Evolutionary conservation across 2,113 vertebrate species (phyloP).

Genomic region (Gulo gulo): DNA sequence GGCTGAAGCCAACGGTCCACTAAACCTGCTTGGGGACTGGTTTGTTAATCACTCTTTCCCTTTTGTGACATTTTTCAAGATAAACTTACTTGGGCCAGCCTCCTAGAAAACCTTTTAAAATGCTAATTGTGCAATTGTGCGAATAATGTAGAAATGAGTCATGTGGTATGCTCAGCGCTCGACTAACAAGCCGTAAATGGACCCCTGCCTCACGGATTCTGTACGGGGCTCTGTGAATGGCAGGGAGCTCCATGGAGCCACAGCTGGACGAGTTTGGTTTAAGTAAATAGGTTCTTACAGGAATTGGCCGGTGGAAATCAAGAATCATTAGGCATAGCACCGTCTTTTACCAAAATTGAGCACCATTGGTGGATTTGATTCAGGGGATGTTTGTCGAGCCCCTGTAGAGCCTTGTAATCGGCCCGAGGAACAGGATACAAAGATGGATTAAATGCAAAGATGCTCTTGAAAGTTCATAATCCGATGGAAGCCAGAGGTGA

Average conservation of each 20-base stretch:
- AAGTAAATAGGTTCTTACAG: slow-evolving; percentile 53
- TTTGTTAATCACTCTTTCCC: slow-evolving; percentile 78
- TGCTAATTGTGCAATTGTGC: slow-evolving; percentile 76
- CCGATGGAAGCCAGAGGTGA: neutral
- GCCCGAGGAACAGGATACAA: neutral
- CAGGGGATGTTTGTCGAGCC: neutral
- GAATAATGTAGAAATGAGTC: slow-evolving; percentile 77
- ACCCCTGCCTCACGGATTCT: slow-evolving; percentile 34
- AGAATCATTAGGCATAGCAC: slow-evolving; percentile 61
- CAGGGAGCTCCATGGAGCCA: slow-evolving; percentile 55
- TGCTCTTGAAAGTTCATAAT: slow-evolving; percentile 25
- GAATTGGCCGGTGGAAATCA: slow-evolving; percentile 61
- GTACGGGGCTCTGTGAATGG: slow-evolving; percentile 45
- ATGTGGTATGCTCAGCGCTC: slow-evolving; percentile 68
- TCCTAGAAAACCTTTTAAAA: slow-evolving; percentile 78
- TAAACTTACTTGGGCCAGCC: slow-evolving; percentile 72
- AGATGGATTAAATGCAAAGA: neutral
- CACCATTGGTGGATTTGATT: neutral
- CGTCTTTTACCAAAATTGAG: slow-evolving; percentile 11
- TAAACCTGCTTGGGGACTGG: slow-evolving; percentile 75
- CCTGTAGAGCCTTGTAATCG: neutral
- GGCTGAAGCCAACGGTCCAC: slow-evolving; percentile 66
- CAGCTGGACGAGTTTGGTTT: slow-evolving; percentile 48
- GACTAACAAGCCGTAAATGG: slow-evolving; percentile 74
- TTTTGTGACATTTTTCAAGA: slow-evolving; percentile 75